A percentile compares a stretch with the other conserved stretches of the same genome.
These are phyloP conservation scores for Thecocarcelia acutangulata DNA, from an alignment of 2,888 invertebrate genomes.

Conservation along the genomic window DNA sequence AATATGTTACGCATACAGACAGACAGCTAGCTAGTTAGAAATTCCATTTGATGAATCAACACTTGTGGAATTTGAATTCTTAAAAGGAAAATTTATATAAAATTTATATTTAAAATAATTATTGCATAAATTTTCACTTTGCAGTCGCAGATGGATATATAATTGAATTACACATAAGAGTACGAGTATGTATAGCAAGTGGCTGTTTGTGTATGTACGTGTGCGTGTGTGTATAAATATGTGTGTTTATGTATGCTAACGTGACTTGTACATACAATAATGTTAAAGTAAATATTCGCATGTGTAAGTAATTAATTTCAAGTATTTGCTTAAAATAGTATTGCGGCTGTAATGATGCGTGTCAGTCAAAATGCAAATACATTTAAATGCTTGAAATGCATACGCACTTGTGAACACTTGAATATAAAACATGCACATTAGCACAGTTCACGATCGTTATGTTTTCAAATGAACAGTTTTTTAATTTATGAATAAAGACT, in stretches of 20 bases:
- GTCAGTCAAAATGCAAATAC: slow-evolving; percentile 41
- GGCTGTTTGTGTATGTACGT: background rate
- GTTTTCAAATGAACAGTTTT: no score
- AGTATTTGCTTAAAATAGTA: slow-evolving; percentile 57
- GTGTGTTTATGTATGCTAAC: background rate
- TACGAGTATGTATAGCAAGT: no score
- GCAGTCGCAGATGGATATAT: slow-evolving; percentile 4
- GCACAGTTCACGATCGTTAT: no score
- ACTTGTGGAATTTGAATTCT: no score
- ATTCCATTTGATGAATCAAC: no score
- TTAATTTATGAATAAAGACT: no score
- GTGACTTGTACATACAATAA: background rate
- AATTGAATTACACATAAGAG: slow-evolving; percentile 9
- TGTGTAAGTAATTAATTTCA: slow-evolving; percentile 58
- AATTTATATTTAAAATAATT: slow-evolving; percentile 20
- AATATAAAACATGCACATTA: no score
- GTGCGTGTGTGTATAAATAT: background rate
- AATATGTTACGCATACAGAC: no score
- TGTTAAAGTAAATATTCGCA: slow-evolving; percentile 1
- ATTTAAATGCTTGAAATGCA: background rate
- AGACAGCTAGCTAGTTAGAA: no score
- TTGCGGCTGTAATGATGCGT: slow-evolving; percentile 61
- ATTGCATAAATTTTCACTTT: background rate
- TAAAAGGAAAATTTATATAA: slow-evolving; percentile 13
- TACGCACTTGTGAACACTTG: background rate